These are phyloP conservation scores for Euclidia mi DNA, from an alignment of 2,888 invertebrate species.

Conservation along the genomic window DNA sequence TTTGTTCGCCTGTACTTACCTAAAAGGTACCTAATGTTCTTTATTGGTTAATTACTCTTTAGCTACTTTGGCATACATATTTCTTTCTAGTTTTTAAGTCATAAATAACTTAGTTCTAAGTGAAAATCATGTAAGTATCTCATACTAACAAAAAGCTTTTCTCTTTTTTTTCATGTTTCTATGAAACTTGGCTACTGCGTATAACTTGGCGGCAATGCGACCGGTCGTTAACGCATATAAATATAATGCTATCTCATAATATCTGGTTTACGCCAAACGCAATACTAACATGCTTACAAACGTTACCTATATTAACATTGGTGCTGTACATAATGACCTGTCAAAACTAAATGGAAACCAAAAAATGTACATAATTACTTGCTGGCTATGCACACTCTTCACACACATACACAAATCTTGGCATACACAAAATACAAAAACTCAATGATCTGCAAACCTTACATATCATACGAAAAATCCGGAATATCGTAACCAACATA, in stretches of 20 bases:
- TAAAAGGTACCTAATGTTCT: no score
- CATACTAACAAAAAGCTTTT: slow-evolving; percentile 89
- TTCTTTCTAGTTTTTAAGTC: slow-evolving; percentile 34
- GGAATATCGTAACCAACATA: no score
- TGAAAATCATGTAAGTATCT: slow-evolving; percentile 71
- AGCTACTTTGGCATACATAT: slow-evolving; percentile 34
- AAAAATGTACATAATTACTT: slow-evolving; percentile 38
- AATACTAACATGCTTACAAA: slow-evolving; percentile 86
- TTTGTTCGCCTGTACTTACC: background rate
- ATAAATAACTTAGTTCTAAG: slow-evolving; percentile 63
- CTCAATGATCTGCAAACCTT: slow-evolving; percentile 10
- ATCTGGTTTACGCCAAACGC: slow-evolving; percentile 88
- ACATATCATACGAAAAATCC: no score
- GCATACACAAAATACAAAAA: slow-evolving; percentile 4
- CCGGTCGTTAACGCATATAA: slow-evolving; percentile 76
- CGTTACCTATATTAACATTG: slow-evolving; percentile 65
- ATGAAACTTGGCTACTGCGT: slow-evolving; percentile 87
- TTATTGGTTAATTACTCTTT: no score
- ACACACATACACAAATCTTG: slow-evolving; percentile 3
- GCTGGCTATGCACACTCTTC: background rate
- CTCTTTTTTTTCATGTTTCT: slow-evolving; percentile 90
- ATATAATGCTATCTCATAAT: slow-evolving; percentile 82
- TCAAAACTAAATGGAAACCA: slow-evolving; percentile 36
- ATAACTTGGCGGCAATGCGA: slow-evolving; percentile 65
- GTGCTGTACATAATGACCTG: slow-evolving; percentile 69